A percentile compares a stretch with the other conserved stretches of the same genome.
Evolutionary conservation across 2,888 invertebrate genomes (phyloP).

Genomic region (Alcis repandata): DNA sequence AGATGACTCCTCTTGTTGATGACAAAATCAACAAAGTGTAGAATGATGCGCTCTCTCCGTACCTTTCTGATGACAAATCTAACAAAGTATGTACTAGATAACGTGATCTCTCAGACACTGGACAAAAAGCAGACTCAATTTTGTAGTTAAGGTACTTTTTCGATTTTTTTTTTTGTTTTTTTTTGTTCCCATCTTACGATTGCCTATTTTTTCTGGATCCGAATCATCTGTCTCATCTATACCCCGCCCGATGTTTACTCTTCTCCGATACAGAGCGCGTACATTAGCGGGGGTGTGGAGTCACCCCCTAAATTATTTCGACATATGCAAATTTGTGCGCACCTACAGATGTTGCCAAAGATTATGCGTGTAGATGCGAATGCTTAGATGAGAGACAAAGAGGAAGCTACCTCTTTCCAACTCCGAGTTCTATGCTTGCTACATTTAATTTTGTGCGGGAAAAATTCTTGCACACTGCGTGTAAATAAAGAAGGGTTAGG

Average conservation of each 20-base stretch:
- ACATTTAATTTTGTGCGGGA: neutral
- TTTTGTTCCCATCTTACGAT: no score
- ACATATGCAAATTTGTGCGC: conserved; percentile 86
- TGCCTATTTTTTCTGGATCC: neutral
- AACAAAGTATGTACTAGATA: no score
- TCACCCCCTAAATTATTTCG: conserved; percentile 86
- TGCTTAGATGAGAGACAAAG: neutral
- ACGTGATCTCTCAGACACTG: no score
- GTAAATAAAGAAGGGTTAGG: no score
- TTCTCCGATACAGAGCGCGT: conserved; percentile 66
- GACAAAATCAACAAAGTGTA: no score
- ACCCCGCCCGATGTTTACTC: conserved; percentile 57
- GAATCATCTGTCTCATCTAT: conserved; percentile 54
- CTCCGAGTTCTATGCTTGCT: neutral
- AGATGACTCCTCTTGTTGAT: no score
- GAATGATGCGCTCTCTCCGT: no score
- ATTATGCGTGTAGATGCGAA: conserved; percentile 48
- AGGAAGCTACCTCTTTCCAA: no score
- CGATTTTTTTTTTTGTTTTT: neutral
- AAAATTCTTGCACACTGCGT: neutral
- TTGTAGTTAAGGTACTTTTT: neutral
- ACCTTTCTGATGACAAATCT: no score
- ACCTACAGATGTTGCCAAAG: conserved; percentile 78
- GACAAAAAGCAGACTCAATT: no score
- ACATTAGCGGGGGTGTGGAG: conserved; percentile 78